A percentile compares a stretch with the other conserved stretches of the same genome.
phyloP scores from a whole-genome alignment of 2,888 invertebrate species.

The Dryobota labecula region DNA sequence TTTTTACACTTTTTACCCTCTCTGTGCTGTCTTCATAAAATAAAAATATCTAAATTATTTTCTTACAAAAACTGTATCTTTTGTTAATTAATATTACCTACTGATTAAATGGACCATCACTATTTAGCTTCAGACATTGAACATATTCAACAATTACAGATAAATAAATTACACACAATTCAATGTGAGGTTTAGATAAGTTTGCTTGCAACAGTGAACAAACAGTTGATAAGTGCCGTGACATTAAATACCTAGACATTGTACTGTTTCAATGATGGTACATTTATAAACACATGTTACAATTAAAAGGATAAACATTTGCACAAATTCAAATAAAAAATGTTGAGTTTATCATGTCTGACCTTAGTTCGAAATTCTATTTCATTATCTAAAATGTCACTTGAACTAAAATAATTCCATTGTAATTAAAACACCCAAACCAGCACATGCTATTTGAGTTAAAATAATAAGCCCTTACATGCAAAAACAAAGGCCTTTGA shows the following conservation, averaged over 20 bases:
- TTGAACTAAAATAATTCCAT: conserved; percentile 25
- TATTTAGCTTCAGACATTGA: conserved; percentile 35
- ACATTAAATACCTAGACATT: conserved; percentile 57
- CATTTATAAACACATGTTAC: conserved; percentile 33
- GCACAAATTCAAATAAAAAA: conserved; percentile 27
- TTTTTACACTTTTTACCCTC: conserved; percentile 15
- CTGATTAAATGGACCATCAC: conserved; percentile 35
- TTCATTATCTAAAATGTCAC: conserved; percentile 43
- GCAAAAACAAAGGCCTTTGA: conserved; percentile 50
- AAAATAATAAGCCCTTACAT: conserved; percentile 40
- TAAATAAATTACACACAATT: conserved; percentile 58
- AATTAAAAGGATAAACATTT: conserved; percentile 17
- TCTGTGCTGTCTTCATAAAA: conserved; percentile 23
- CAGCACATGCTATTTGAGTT: conserved; percentile 31
- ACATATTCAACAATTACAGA: conserved; percentile 49
- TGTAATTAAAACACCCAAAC: conserved; percentile 38
- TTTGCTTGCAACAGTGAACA: conserved; percentile 54
- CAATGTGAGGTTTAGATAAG: conserved; percentile 59
- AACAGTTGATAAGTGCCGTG: conserved; percentile 56
- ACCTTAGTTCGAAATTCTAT: conserved; percentile 53
- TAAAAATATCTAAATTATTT: conserved; percentile 8
- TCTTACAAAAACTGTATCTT: conserved; percentile 21
- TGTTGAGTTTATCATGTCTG: conserved; percentile 15
- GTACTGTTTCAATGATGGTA: conserved; percentile 50
- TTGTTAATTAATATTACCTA: conserved; percentile 24